phyloP scores from a whole-genome alignment of 2,113 vertebrate genomes.

The Mus pahari region DNA sequence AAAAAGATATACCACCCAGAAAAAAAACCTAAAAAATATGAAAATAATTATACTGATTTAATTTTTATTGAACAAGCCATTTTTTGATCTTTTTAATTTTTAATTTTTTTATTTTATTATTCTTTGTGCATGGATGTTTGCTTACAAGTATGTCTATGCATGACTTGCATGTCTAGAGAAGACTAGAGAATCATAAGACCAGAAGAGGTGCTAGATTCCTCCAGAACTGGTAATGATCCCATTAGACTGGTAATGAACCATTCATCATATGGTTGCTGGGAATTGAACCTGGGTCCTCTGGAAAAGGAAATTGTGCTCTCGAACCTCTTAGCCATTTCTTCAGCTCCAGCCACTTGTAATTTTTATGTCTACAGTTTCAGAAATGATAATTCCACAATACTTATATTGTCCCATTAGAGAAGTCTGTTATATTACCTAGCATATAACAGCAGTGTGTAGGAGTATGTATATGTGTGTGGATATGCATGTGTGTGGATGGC shows the following conservation, averaged over 20 bases:
- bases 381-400: conserved; percentile 32
- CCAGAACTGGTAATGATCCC: too few relatives aligned
- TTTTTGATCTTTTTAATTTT: not conserved
- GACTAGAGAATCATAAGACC: too few relatives aligned
- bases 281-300: not conserved
- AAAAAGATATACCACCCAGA: not conserved
- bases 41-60: conserved; percentile 24
- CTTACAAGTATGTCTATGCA: not conserved
- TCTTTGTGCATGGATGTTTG: not conserved
- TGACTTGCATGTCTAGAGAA: not conserved
- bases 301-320: not conserved
- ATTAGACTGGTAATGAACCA: not conserved
- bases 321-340: not conserved
- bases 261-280: not conserved
- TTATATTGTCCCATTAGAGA: conserved; percentile 26
- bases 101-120: not conserved
- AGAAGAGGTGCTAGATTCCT: not conserved
- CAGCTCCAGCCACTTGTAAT: not conserved
- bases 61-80: not conserved
- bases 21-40: not conserved
- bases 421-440: conserved; percentile 1
- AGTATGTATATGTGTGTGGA: not conserved
- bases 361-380: conserved; percentile 47
- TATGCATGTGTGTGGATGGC: not conserved
- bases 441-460: not conserved